Conservation (phyloP, 2,797 vertebrate genomes). For the Sebastes reedi region DNA sequence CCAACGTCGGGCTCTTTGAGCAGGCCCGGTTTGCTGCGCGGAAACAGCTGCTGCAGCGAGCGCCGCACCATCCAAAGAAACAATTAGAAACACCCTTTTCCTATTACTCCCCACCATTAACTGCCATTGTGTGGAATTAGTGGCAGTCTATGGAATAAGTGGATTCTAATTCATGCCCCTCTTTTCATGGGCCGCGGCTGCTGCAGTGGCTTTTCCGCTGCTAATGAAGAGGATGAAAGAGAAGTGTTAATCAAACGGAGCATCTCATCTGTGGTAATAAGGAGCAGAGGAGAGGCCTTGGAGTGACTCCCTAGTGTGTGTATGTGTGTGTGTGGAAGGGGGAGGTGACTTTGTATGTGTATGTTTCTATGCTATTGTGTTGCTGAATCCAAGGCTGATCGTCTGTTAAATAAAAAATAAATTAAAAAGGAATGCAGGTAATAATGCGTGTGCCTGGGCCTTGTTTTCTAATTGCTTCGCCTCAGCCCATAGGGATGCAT, state of each 20-base stretch:
- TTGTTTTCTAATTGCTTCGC: conserved; percentile 47
- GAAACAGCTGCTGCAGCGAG: conserved; percentile 65
- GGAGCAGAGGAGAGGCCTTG: conserved; percentile 53
- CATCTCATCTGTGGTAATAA: conserved; percentile 72
- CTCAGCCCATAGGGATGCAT: conserved; percentile 23
- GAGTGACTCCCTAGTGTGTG: conserved; percentile 49
- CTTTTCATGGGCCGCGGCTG: conserved; percentile 45
- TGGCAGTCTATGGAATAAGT: conserved; percentile 61
- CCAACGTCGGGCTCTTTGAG: conserved; percentile 21
- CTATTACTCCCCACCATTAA: conserved; percentile 68
- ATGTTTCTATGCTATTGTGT: not conserved
- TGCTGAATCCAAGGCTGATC: not conserved
- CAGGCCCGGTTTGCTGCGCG: conserved; percentile 6
- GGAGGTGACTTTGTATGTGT: conserved; percentile 9
- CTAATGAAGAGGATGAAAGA: conserved; percentile 79
- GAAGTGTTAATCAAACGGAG: conserved; percentile 76
- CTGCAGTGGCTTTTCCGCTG: conserved; percentile 50
- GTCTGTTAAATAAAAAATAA: conserved; percentile 14
- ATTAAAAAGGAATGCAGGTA: conserved; percentile 13
- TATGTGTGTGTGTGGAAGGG: conserved; percentile 4
- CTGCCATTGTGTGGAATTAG: conserved; percentile 65
- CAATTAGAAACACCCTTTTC: conserved; percentile 74
- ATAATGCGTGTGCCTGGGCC: conserved; percentile 22
- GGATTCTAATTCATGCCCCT: conserved; percentile 72
- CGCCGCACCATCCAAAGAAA: conserved; percentile 56